Evolutionary conservation across 1,140 invertebrate genomes (phyloP).

Genomic region (Pogonognathellus flavescens): DNA sequence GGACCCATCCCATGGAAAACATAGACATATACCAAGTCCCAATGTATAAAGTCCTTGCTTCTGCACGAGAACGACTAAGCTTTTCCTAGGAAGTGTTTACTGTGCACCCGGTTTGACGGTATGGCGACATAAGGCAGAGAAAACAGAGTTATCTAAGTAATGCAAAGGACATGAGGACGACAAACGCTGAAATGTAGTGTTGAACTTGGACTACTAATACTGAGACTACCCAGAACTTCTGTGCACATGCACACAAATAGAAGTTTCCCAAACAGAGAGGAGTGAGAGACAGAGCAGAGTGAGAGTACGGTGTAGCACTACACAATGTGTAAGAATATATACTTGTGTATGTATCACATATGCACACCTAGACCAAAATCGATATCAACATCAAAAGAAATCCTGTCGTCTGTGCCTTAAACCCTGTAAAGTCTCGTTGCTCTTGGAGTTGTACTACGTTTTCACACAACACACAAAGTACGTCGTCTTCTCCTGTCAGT

Average conservation of each 20-base stretch:
- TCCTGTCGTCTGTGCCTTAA: conserved; percentile 8
- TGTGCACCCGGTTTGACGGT: no score
- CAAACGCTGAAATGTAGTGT: not conserved
- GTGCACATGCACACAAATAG: not conserved
- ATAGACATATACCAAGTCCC: not conserved
- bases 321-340: not conserved
- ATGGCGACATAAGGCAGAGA: not conserved
- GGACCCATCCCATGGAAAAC: conserved; percentile 1
- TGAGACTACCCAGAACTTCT: no score
- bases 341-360: conserved; percentile 8
- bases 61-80: not conserved
- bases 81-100: not conserved
- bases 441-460: not conserved
- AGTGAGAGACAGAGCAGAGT: not conserved
- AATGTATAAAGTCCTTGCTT: no score
- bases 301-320: not conserved
- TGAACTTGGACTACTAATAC: not conserved
- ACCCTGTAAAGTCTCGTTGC: not conserved
- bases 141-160: not conserved
- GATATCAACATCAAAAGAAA: conserved; percentile 9
- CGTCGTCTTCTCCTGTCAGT: not conserved
- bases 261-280: not conserved
- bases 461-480: no score
- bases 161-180: not conserved
- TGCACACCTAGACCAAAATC: conserved; percentile 30